phyloP scores from a whole-genome alignment of 1,140 invertebrate genomes.

The Drosophila mauritiana region DNA sequence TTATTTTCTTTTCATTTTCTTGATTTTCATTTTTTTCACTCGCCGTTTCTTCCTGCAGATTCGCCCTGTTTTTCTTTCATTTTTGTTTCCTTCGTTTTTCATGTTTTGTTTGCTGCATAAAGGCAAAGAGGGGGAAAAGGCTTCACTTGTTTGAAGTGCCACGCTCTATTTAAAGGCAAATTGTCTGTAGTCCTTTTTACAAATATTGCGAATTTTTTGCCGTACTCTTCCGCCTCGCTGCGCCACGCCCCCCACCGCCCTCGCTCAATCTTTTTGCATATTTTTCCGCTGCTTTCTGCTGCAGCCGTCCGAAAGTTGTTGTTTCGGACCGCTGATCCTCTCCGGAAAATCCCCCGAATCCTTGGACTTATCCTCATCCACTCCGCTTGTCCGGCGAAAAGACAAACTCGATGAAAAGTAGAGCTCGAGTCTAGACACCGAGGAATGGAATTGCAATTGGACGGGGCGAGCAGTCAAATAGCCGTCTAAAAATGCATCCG shows the following conservation, averaged over 20 bases:
- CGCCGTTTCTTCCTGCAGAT: conserved; percentile 24
- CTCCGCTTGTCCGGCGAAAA: conserved; percentile 52
- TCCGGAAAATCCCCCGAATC: conserved; percentile 4
- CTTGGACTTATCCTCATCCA: not conserved
- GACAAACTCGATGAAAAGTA: conserved; percentile 62
- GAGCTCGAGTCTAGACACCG: conserved; percentile 65
- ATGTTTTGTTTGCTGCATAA: conserved; percentile 66
- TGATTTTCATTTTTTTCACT: conserved; percentile 60
- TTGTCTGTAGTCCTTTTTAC: conserved; percentile 81
- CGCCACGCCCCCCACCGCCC: too few species aligned
- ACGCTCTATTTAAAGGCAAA: conserved; percentile 83
- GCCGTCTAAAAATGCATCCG: conserved; percentile 65
- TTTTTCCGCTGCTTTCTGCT: conserved; percentile 65
- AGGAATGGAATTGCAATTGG: conserved; percentile 60
- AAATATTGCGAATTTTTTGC: conserved; percentile 76
- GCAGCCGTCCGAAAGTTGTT: conserved; percentile 54
- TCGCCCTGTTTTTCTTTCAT: conserved; percentile 52
- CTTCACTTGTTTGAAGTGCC: conserved; percentile 80
- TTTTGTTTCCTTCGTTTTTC: conserved; percentile 51
- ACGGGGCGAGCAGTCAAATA: conserved; percentile 53
- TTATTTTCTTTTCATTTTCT: conserved; percentile 84
- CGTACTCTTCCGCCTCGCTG: conserved; percentile 18
- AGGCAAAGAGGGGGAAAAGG: conserved; percentile 4
- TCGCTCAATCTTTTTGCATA: conserved; percentile 55
- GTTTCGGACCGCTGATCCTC: conserved; percentile 37